Conservation (phyloP, 2,888 invertebrate genomes). For the Germaria angustata region DNA sequence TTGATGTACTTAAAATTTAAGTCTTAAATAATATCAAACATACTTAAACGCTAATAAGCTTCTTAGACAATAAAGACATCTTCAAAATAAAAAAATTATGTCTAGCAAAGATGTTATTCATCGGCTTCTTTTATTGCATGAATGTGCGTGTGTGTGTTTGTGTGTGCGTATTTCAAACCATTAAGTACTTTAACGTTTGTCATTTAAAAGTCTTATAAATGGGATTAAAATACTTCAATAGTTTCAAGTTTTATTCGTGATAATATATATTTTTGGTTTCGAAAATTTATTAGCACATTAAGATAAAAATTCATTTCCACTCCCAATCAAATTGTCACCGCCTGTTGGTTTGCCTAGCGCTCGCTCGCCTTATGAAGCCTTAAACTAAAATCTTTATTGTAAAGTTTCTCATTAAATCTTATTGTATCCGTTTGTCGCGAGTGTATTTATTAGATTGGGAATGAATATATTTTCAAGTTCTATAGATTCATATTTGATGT, state of each 20-base stretch:
- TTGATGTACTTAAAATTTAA: slow-evolving; percentile 1
- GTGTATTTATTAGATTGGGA: background rate
- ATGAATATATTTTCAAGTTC: slow-evolving; percentile 46
- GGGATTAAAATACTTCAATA: slow-evolving; percentile 33
- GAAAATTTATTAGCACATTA: slow-evolving; percentile 78
- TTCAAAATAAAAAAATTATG: slow-evolving; percentile 24
- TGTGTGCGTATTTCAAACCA: slow-evolving; percentile 8
- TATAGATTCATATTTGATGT: slow-evolving; percentile 45
- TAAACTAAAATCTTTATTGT: slow-evolving; percentile 16
- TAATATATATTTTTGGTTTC: slow-evolving; percentile 68
- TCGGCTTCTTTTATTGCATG: background rate
- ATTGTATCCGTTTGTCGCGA: slow-evolving; percentile 21
- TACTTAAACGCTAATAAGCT: slow-evolving; percentile 65
- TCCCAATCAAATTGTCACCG: slow-evolving; percentile 60
- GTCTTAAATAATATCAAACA: slow-evolving; percentile 45
- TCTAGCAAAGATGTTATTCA: background rate
- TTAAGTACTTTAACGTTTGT: slow-evolving; percentile 43
- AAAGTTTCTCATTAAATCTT: slow-evolving; percentile 54
- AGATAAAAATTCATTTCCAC: slow-evolving; percentile 72
- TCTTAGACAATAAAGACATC: slow-evolving; percentile 55
- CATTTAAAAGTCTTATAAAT: slow-evolving; percentile 39
- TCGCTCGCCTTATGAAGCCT: background rate
- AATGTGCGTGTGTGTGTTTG: background rate
- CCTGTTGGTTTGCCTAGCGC: slow-evolving; percentile 20
- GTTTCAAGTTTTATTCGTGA: slow-evolving; percentile 14